Base-by-base conservation (phyloP, 2,888 invertebrate species). In the Drosophila meridiana region DNA sequence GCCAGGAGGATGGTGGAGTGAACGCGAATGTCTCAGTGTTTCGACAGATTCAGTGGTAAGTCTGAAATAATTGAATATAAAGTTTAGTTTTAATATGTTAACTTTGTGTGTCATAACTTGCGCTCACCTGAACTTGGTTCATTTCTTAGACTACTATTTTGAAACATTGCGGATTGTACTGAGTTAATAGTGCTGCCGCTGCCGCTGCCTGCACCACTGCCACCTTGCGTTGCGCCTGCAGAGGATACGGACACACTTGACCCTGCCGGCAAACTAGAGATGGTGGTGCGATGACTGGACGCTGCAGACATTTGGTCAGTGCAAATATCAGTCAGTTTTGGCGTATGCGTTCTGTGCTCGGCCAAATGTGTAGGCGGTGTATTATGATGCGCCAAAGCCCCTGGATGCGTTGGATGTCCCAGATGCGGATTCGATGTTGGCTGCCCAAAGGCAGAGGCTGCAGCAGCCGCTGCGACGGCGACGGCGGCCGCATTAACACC, bases 1-100 rank as follows among this genome's bases (percentile, higher is more conserved):
- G 55, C 28, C 40, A 42, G 60, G 60, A 47, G 56, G 43, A 42
- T 63, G 63, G 38, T 62, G 42, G 52, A 43, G 65, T 59, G 59
- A 20, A 40, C 26, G 48, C 58, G 36, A 69, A 57, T 79, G 71
- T 86, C 82, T 93, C 91, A 95, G 95, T 97, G 97, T 95, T 97
- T 97, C 92, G 97, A 97, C 94, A 97, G 95, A 94, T 97, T 97
- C 93, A 97, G 94, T 93, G 97, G 97, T 95, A 96, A 96, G 96
- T 97, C 97, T 97, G 95, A 69, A 95, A 95, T 2, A 56, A 8
- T 52, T 11, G 3, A 60, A n/a, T 30, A 42, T n/a, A 42, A 42
- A 38, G 5, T 13, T 45, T 32, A 14, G 7, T 43, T 52, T 43
- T 1, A n/a, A 55, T 40, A 40, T 40, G 6, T 28, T 2, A 36